Evolutionary conservation across 2,797 vertebrate genomes (phyloP).

Genomic region (Nasua narica): DNA sequence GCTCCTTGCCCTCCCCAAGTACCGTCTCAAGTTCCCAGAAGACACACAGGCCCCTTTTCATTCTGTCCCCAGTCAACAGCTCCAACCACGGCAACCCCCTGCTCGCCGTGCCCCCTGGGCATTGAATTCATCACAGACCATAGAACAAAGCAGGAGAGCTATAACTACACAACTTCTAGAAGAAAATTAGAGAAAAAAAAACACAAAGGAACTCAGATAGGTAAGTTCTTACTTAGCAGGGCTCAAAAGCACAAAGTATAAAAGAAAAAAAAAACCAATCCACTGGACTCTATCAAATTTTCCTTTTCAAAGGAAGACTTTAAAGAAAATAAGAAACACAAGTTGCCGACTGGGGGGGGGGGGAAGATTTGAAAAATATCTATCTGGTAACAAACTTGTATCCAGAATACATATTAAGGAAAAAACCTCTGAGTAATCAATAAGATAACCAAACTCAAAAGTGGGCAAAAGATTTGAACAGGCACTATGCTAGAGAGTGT

Average conservation of each 20-base stretch:
- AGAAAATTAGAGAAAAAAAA: background rate
- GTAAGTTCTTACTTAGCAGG: background rate
- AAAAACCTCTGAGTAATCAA: background rate
- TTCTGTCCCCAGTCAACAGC: accelerated
- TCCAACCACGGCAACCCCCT: accelerated
- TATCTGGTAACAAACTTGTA: background rate
- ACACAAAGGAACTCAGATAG: background rate
- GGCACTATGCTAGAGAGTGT: accelerated
- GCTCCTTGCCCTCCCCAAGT: background rate
- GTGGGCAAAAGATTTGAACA: background rate
- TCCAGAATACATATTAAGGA: background rate
- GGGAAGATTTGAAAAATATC: background rate
- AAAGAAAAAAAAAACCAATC: background rate
- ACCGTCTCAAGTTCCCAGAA: accelerated
- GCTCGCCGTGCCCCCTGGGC: accelerated
- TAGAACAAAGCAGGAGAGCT: accelerated
- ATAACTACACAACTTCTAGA: background rate
- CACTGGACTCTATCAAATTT: accelerated
- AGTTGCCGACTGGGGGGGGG: background rate
- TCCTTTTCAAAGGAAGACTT: background rate
- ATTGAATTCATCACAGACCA: accelerated
- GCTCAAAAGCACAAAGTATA: background rate
- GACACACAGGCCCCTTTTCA: background rate
- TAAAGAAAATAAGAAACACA: background rate
- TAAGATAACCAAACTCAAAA: background rate